Base-by-base conservation (phyloP, 2,888 invertebrate genomes). In the Agonopterix subpropinquella region DNA sequence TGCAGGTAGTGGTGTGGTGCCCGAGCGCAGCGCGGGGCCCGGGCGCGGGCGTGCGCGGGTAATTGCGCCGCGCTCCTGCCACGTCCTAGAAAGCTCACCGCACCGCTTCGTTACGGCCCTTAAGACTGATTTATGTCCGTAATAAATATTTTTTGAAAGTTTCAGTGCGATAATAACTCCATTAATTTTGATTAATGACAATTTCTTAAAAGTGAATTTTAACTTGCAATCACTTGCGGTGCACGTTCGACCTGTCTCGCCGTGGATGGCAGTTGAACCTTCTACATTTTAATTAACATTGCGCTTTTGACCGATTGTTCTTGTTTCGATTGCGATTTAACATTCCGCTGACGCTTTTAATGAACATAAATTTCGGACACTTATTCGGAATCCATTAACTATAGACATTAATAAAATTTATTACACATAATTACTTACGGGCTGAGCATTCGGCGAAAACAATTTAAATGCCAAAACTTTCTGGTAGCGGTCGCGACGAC, bases 111-210 rank as follows among this genome's bases (percentile, higher is more conserved):
- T 81, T 84, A 80, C 74, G 81, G 80, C 85, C 85, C 86, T 87
- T 85, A 85, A 77, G 64, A 78, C 77, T 85, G 87, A 88, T 87
- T 86, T 86, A 88, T 85, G 79, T 67, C 56, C 56, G 78, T 69
- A 81, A 86, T 87, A 87, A 87, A 86, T 86, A 84, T 81, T 85
- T 86, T 87, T 84, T 86, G 85, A 84, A 88, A 87, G 85, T 86
- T 80, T 62, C 73, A 81, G 80, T 84, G 83, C 83, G 85, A 87
- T 87, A 88, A 87, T 86, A 86, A 87, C 85, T 87, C 85, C 87
- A 88, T 88, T 87, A 86, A 88, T 85, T 84, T 88, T 88, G 88
- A 88, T 88, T 84, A 80, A 88, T 86, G 86, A 79, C 79, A 80
- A 77, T 86, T 87, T 86, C 81, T 80, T 73, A 82, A 83, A 85